These are phyloP conservation scores for Amblyjoppa proteus DNA, from an alignment of 2,888 invertebrate genomes.

Conservation along the genomic window DNA sequence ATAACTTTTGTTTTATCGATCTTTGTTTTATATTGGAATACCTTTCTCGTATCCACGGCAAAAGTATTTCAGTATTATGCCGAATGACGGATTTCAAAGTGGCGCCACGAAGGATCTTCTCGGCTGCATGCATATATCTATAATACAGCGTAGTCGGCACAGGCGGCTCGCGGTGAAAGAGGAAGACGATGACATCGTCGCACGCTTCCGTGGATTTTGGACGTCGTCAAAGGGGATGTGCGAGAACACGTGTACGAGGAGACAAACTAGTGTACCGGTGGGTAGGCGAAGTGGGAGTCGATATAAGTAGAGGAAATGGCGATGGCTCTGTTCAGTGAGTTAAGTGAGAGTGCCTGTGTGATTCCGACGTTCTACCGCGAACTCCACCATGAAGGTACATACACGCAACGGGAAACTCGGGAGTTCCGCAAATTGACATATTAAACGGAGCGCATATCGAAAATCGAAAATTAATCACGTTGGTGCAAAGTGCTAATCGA, in stretches of 20 bases:
- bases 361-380: constrained; percentile 80
- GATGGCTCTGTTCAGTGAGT: constrained; percentile 82
- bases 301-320: constrained; percentile 83
- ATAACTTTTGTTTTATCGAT: neutral
- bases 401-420: constrained; percentile 35
- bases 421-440: constrained; percentile 28
- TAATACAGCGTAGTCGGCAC: neutral
- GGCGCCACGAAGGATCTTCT: neutral
- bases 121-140: neutral
- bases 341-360: constrained; percentile 84
- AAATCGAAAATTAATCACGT: constrained; percentile 1
- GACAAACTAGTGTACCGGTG: constrained; percentile 4
- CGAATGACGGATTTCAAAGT: neutral
- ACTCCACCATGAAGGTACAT: constrained; percentile 82
- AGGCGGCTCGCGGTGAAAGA: neutral
- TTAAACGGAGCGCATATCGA: neutral
- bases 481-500: constrained; percentile 31
- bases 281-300: constrained; percentile 79
- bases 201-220: constrained; percentile 29
- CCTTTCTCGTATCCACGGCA: neutral
- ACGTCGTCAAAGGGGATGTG: constrained; percentile 26
- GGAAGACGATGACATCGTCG: constrained; percentile 13
- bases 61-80: constrained; percentile 2
- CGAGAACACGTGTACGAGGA: constrained; percentile 25
- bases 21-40: neutral